Evolutionary conservation across 2,113 vertebrate genomes (phyloP).

Genomic region (Mus spicilegus): DNA sequence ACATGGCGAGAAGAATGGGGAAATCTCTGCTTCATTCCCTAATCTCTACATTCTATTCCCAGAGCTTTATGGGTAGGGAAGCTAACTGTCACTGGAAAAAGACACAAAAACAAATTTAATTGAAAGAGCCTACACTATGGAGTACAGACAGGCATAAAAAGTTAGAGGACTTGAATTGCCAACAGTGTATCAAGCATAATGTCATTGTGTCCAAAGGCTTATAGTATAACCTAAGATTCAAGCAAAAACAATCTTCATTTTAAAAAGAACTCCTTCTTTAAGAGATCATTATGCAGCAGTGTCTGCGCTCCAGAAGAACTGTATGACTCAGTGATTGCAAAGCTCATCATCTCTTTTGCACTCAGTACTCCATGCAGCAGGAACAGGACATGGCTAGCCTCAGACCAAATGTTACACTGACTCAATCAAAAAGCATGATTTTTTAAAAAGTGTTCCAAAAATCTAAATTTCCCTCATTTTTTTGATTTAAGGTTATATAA

Average conservation of each 20-base stretch:
- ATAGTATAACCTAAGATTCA: not conserved
- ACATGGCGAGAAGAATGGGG: not conserved
- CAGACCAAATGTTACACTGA: not conserved
- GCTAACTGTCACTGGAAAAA: not conserved
- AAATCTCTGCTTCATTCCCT: not conserved
- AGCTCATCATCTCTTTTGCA: not conserved
- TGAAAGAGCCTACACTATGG: not conserved
- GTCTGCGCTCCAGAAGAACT: not conserved
- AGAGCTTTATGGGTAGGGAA: not conserved
- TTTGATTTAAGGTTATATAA: not conserved
- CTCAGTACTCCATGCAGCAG: not conserved
- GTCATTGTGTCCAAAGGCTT: not conserved
- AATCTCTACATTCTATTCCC: not conserved
- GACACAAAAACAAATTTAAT: too few species aligned
- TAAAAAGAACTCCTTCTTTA: not conserved
- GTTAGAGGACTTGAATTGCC: not conserved
- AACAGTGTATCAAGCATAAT: conserved; percentile 28
- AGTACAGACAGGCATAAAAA: not conserved
- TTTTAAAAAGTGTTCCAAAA: not conserved
- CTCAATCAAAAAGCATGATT: not conserved
- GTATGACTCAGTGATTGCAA: not conserved
- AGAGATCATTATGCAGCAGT: not conserved
- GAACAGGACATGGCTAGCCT: not conserved
- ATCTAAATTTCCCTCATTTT: not conserved
- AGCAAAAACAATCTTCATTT: not conserved